A percentile compares a stretch with the other conserved stretches of the same genome.
These are phyloP conservation scores for Clistopyga incitator DNA, from an alignment of 2,888 invertebrate species.

Conservation along the genomic window DNA sequence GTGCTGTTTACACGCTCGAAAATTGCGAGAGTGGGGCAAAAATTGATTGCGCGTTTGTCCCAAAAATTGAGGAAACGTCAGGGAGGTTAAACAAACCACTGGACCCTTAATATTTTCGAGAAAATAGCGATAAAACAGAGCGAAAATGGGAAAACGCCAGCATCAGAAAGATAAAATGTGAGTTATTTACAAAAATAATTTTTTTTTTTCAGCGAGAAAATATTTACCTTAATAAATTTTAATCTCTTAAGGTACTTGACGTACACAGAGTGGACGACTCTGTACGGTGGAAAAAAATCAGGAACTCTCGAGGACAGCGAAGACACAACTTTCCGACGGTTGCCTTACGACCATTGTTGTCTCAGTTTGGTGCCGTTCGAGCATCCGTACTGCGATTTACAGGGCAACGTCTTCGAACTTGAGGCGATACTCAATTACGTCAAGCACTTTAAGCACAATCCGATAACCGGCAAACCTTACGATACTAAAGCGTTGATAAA, in stretches of 20 bases:
- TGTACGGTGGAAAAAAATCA: constrained; percentile 94
- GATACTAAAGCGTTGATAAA: constrained; percentile 93
- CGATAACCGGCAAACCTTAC: constrained; percentile 95
- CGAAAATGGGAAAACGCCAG: constrained; percentile 95
- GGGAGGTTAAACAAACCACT: no score
- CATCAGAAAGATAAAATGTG: constrained; percentile 98
- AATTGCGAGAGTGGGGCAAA: no score
- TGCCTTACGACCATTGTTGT: constrained; percentile 97
- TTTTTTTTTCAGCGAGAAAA: no score
- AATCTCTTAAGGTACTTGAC: constrained; percentile 89
- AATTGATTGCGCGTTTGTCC: no score
- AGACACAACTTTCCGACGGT: constrained; percentile 93
- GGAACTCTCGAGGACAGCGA: constrained; percentile 89
- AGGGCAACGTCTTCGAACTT: constrained; percentile 97
- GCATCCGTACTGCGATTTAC: constrained; percentile 94
- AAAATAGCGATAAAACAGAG: no score
- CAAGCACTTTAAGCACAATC: constrained; percentile 96
- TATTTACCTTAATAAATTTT: constrained; percentile 1
- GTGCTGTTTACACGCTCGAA: no score
- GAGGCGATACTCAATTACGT: constrained; percentile 94
- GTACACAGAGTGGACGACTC: constrained; percentile 94
- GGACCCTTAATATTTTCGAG: no score
- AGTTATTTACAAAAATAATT: constrained; percentile 75
- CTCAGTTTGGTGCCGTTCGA: constrained; percentile 96
- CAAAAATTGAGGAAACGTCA: no score